Base-by-base conservation (phyloP, 2,797 vertebrate species). In the Odontamblyopus lacepedii region DNA sequence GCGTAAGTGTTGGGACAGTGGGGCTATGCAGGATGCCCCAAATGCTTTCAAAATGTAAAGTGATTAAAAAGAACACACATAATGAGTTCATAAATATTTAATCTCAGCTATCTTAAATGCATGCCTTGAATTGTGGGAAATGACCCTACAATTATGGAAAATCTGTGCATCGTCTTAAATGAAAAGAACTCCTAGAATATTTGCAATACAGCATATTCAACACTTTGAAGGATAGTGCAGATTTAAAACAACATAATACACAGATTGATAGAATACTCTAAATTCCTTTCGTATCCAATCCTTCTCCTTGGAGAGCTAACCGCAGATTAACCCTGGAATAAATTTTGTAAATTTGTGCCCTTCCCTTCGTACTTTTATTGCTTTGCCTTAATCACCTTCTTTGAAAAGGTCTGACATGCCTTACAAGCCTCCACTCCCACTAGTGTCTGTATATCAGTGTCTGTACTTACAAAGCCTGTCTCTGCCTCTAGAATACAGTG, bases 351-450 rank as follows among this genome's bases (percentile, higher is more conserved):
- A 72, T 80, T 38, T 87, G 78, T 90, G 81, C 65, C 78, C 77
- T 83, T 83, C 76, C 81, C 77, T 74, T 84, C 76, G 82, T 11
- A 71, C 68, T 86, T 83, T 60, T 73, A 86, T 74, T 78, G 60
- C 74, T 80, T 77, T 85, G 74, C 83, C 88, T 94, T 78, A 90
- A 93, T 94, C 91, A 90, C 88, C 72, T 87, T 75, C 79, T 72
- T 73, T 89, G 85, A 93, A 93, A 93, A 91, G 91, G 85, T 85
- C 88, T 82, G 81, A 81, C 81, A 63, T 78, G 87, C 79, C 83
- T 82, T 61, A 80, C 78, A 62, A 73, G 72, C 76, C 82, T 80
- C 75, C 79, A 72, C 85, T 88, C 86, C 90, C 87, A 86, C 87
- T 80, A 44, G 84, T 80, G 16, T 32, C 78, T 89, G 80, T 87